Conservation (phyloP, 2,797 vertebrate species). For the Holocentrus rufus region DNA sequence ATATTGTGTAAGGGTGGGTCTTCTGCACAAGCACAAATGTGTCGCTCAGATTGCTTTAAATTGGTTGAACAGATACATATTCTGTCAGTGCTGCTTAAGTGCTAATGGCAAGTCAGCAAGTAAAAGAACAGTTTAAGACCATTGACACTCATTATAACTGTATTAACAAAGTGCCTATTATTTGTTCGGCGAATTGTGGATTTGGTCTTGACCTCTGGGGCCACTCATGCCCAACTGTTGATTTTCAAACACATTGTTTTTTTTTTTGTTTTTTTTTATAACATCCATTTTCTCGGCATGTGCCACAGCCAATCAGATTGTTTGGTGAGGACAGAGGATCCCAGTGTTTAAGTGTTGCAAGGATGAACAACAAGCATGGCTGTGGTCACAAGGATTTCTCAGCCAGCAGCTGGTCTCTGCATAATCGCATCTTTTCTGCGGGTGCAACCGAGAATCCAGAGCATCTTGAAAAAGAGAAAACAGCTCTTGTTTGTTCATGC, state of each 20-base stretch:
- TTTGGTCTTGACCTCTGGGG: not conserved
- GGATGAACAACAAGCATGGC: conserved; percentile 5
- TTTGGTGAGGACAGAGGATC: conserved; percentile 1
- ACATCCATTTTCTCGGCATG: conserved; percentile 20
- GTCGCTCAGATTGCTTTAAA: not conserved
- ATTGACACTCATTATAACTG: not conserved
- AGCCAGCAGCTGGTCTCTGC: too few relatives aligned
- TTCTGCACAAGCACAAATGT: not conserved
- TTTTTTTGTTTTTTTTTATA: too few relatives aligned
- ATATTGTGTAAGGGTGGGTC: not conserved
- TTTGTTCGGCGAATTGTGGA: not conserved
- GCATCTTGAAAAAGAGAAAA: conserved; percentile 7
- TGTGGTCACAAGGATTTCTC: not conserved
- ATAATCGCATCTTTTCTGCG: conserved; percentile 14
- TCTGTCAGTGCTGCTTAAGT: not conserved
- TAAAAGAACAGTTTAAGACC: not conserved
- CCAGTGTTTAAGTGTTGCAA: not conserved
- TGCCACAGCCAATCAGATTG: conserved; percentile 24
- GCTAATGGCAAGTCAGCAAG: not conserved
- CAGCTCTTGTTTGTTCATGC: not conserved
- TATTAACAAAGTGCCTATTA: not conserved
- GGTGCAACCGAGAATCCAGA: not conserved
- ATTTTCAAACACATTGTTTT: too few relatives aligned
- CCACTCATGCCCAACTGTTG: conserved; percentile 9
- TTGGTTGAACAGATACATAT: not conserved